phyloP scores from a whole-genome alignment of 1,140 invertebrate species.

The Catajapyx aquilonaris region DNA sequence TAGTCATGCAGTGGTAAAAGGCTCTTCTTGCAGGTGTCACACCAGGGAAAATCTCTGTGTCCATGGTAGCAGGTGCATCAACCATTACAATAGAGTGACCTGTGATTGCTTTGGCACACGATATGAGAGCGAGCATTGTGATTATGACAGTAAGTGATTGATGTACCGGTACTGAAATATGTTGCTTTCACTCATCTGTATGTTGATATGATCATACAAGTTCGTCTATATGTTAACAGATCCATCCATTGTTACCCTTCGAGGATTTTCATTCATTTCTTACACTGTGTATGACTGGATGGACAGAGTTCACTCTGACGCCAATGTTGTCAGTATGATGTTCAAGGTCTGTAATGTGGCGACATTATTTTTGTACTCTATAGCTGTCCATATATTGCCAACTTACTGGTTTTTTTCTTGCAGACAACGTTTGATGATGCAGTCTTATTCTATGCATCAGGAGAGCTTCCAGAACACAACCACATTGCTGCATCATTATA shows the following conservation, averaged over 20 bases:
- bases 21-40: conserved; percentile 30
- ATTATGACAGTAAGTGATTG: conserved; percentile 60
- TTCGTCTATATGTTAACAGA: too few species aligned
- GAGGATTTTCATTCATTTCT: conserved; percentile 78
- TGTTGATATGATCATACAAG: too few species aligned
- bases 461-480: conserved; percentile 58
- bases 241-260: conserved; percentile 64
- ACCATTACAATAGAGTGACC: conserved; percentile 64
- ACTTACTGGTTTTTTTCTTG: conserved; percentile 12
- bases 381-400: not conserved
- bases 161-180: too few species aligned
- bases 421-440: conserved; percentile 69
- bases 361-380: conserved; percentile 1
- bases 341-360: conserved; percentile 43
- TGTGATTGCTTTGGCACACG: conserved; percentile 81
- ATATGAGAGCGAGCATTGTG: conserved; percentile 74
- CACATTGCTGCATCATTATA: conserved; percentile 62
- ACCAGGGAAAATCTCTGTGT: conserved; percentile 62
- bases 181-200: too few species aligned
- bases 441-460: conserved; percentile 65
- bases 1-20: not conserved
- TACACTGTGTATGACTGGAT: conserved; percentile 84
- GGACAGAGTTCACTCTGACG: conserved; percentile 66
- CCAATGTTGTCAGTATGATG: conserved; percentile 62
- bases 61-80: conserved; percentile 59